Evolutionary conservation across 1,140 invertebrate genomes (phyloP).

Genomic region (Trialeurodes vaporariorum): DNA sequence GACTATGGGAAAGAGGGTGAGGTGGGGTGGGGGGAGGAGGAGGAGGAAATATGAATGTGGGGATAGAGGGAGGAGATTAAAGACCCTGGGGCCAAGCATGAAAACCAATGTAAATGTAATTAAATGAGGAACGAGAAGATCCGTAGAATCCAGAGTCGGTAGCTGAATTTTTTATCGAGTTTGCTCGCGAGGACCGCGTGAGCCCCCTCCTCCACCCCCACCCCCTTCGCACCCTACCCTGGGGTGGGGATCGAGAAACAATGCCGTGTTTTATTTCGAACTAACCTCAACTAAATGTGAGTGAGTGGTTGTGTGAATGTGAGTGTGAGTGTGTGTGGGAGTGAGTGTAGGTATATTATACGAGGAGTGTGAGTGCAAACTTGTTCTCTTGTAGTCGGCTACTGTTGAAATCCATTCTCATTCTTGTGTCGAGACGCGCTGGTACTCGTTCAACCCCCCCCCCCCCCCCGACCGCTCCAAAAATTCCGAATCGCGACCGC

Average conservation of each 20-base stretch:
- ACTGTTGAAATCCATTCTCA: too few relatives aligned
- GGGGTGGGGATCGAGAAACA: not conserved
- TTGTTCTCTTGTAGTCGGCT: too few relatives aligned
- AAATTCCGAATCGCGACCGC: too few relatives aligned
- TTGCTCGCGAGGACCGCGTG: too few relatives aligned
- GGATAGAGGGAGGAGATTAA: conserved; percentile 2
- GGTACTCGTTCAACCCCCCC: too few relatives aligned
- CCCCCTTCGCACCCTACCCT: too few relatives aligned
- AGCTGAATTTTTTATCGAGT: not conserved
- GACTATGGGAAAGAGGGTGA: not conserved
- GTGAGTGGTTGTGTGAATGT: too few relatives aligned
- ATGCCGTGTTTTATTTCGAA: not conserved
- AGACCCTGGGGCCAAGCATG: not conserved
- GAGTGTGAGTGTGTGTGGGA: too few relatives aligned
- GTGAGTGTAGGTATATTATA: too few relatives aligned
- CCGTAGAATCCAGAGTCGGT: not conserved
- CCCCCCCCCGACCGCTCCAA: too few relatives aligned
- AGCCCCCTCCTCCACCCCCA: not conserved
- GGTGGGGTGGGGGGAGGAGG: not conserved
- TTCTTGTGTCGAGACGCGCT: too few relatives aligned
- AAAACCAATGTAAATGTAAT: conserved; percentile 4
- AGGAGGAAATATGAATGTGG: conserved; percentile 2
- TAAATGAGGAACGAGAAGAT: conserved; percentile 5
- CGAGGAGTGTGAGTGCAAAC: too few relatives aligned
- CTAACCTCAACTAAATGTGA: not conserved